Evolutionary conservation across 2,888 invertebrate genomes (phyloP), one percentile per base, ranked within the genome.

Genomic region (Napeogenes sylphis): DNA sequence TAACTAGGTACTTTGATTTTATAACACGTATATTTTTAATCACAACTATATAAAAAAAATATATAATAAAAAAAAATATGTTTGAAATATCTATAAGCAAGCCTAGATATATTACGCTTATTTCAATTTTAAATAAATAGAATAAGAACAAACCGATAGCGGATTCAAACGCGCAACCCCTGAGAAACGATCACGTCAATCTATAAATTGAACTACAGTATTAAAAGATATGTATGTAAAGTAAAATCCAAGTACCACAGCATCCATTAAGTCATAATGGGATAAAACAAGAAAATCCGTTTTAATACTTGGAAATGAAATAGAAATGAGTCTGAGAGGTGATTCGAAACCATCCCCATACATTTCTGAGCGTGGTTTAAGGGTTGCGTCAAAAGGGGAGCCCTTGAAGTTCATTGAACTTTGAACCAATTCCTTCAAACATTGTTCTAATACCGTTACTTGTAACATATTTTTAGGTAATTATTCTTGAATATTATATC

Each of bases 351-450:
- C 61, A 54, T 53, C 61, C 33, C 55, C 55, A 58, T 62, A 38
- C 57, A 45, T 58, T 35, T 53, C 45, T 45, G 62, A 62, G 45
- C 73, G 73, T 79, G 78, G 76, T 82, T 59, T 66, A 68, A 70
- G 70, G 71, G 70, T 70, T 67, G 63, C 53, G 62, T 56, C 54
- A 64, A 64, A 66, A 67, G 68, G 68, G 67, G 67, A 70, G 68
- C 71, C 67, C 68, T 71, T 66, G 65, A 56, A 63, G 88, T 80
- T 81, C 84, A 70, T 66, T 75, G 81, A 87, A 76, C 87, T 82
- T 78, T 80, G 80, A 74, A 76, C 82, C 81, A 83, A 82, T 82
- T 81, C 75, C 71, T 71, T 72, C 75, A 74, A 70, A 67, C 64
- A 62, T 46, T 63, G 64, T 59, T 64, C 55, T 62, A 46, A 55